Conservation (phyloP, 2,797 vertebrate species). For the Rhinatrema bivittatum region DNA sequence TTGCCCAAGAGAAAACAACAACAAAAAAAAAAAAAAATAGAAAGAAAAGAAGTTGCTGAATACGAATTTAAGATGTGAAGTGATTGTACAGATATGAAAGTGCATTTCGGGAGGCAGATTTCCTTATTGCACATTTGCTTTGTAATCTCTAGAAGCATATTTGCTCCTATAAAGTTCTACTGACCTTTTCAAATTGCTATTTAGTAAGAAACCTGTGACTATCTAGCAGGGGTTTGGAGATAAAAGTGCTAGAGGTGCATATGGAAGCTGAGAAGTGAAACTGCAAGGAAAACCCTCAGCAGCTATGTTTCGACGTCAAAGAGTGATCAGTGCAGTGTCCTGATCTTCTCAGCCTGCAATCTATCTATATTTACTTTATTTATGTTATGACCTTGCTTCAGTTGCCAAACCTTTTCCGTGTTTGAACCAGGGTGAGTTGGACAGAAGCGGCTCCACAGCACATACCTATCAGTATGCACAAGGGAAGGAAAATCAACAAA, state of each 20-base stretch:
- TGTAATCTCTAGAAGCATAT: constrained; percentile 10
- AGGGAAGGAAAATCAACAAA: too few relatives aligned
- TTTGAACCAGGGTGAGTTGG: too few relatives aligned
- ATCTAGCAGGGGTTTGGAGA: constrained; percentile 4
- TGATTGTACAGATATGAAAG: constrained; percentile 21
- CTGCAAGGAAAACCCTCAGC: too few relatives aligned
- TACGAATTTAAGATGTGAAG: constrained; percentile 50
- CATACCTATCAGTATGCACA: too few relatives aligned
- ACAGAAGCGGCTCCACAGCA: too few relatives aligned
- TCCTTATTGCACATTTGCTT: constrained; percentile 10
- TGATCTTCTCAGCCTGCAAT: too few relatives aligned
- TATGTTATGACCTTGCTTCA: too few relatives aligned
- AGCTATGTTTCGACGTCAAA: too few relatives aligned
- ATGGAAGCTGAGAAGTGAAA: too few relatives aligned
- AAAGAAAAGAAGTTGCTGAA: constrained; percentile 83
- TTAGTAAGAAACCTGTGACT: constrained; percentile 2
- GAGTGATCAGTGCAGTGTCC: too few relatives aligned
- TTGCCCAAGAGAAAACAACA: constrained; percentile 74
- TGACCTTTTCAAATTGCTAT: constrained; percentile 20
- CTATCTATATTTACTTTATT: too few relatives aligned
- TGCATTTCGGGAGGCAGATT: constrained; percentile 26
- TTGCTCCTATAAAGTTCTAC: constrained; percentile 5
- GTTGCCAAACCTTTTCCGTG: too few relatives aligned
- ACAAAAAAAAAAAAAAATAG: constrained; percentile 55
- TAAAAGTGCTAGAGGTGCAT: neutral